phyloP scores from a whole-genome alignment of 2,113 vertebrate genomes.

The Gobiocypris rarus region DNA sequence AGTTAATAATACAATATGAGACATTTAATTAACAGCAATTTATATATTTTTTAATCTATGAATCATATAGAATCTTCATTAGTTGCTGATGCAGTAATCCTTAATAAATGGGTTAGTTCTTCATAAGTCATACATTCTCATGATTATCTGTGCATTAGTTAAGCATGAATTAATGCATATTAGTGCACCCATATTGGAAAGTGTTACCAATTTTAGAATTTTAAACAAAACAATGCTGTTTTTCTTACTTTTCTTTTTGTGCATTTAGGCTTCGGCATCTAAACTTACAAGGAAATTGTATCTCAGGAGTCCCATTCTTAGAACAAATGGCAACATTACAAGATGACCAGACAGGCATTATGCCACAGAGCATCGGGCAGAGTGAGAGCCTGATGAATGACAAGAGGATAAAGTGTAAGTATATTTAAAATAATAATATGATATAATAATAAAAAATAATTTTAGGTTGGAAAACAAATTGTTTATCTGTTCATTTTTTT shows the following conservation, averaged over 20 bases:
- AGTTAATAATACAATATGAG: too few relatives aligned
- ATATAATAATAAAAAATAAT: neutral
- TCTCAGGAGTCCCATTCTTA: constrained; percentile 80
- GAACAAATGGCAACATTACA: constrained; percentile 56
- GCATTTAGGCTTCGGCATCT: constrained; percentile 79
- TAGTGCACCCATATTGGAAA: too few relatives aligned
- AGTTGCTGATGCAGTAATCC: too few relatives aligned
- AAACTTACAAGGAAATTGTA: constrained; percentile 81
- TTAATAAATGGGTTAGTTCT: too few relatives aligned
- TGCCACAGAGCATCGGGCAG: neutral
- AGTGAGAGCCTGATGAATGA: neutral
- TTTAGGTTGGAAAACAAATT: neutral
- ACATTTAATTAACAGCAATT: too few relatives aligned
- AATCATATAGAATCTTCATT: too few relatives aligned
- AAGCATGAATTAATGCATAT: too few relatives aligned
- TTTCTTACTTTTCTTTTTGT: too few relatives aligned
- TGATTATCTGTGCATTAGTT: too few relatives aligned
- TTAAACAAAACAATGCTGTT: neutral
- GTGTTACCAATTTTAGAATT: too few relatives aligned
- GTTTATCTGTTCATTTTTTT: neutral
- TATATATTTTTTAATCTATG: too few relatives aligned
- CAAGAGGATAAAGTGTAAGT: constrained; percentile 24
- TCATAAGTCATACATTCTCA: too few relatives aligned
- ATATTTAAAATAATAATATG: neutral
- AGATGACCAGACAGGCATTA: constrained; percentile 16